Evolutionary conservation across 2,113 vertebrate genomes (phyloP).

Genomic region (Pseudorasbora parva): DNA sequence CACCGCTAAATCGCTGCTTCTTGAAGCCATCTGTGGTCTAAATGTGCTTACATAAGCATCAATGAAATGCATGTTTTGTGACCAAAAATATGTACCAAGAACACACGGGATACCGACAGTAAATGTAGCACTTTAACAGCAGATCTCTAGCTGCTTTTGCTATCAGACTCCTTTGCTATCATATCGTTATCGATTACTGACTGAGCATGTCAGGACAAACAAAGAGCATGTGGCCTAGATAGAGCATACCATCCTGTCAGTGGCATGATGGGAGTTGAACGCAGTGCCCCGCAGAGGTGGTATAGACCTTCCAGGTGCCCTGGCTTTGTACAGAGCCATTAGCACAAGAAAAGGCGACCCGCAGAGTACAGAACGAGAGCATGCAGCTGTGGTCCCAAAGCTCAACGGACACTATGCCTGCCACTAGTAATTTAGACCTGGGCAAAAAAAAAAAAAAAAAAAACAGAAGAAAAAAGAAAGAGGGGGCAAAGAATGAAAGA

Average conservation of each 20-base stretch:
- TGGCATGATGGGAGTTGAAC: slow-evolving; percentile 37
- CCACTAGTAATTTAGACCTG: slow-evolving; percentile 72
- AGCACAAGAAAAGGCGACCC: slow-evolving; percentile 77
- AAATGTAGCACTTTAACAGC: slow-evolving; percentile 60
- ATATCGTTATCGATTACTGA: background rate
- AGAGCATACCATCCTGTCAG: slow-evolving; percentile 67
- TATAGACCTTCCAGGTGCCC: slow-evolving; percentile 75
- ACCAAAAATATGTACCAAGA: slow-evolving; percentile 19
- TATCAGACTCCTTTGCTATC: background rate
- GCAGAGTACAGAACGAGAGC: slow-evolving; percentile 68
- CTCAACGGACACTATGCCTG: slow-evolving; percentile 71
- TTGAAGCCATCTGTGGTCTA: slow-evolving; percentile 21
- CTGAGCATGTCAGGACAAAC: background rate
- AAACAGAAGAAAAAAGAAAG: background rate
- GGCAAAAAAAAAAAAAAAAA: slow-evolving; percentile 3
- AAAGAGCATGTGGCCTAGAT: background rate
- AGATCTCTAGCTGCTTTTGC: slow-evolving; percentile 61
- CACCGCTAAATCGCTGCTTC: slow-evolving; percentile 15
- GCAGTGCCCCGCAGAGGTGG: slow-evolving; percentile 68
- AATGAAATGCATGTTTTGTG: slow-evolving; percentile 27
- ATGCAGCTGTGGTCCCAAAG: slow-evolving; percentile 75
- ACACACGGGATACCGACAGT: slow-evolving; percentile 16
- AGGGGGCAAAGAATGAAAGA: slow-evolving; percentile 43
- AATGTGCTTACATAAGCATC: slow-evolving; percentile 34
- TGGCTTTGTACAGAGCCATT: slow-evolving; percentile 80